A percentile compares a stretch with the other conserved stretches of the same genome.
These are phyloP conservation scores for Calliphora vomitoria DNA, from an alignment of 2,888 invertebrate genomes.

Conservation along the genomic window DNA sequence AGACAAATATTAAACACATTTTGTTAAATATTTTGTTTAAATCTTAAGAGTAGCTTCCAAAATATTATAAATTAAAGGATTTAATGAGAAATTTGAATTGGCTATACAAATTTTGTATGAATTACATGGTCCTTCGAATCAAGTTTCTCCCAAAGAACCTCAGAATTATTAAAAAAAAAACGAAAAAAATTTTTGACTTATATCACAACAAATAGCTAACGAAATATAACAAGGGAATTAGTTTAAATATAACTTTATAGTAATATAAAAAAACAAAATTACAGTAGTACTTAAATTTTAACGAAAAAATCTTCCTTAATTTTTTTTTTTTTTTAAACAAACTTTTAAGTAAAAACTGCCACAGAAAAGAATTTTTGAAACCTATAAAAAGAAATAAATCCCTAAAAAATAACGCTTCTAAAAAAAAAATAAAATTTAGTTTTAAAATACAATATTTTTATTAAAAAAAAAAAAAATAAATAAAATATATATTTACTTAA, in stretches of 20 bases:
- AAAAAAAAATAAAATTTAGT: neutral
- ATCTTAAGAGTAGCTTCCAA: too few species aligned
- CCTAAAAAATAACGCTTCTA: conserved; percentile 6
- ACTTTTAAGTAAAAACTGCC: conserved; percentile 60
- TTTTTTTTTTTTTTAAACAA: conserved; percentile 23
- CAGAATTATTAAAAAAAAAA: too few species aligned
- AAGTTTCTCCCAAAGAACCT: too few species aligned
- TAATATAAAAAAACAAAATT: neutral
- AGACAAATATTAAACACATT: too few species aligned
- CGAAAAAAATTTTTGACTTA: too few species aligned
- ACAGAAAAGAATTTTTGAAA: conserved; percentile 20
- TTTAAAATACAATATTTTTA: neutral
- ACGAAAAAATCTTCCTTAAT: conserved; percentile 54
- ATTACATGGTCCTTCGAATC: too few species aligned
- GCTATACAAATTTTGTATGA: too few species aligned
- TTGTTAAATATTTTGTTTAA: too few species aligned
- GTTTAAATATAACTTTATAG: neutral
- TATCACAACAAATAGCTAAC: neutral
- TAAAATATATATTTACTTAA: neutral
- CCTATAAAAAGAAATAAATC: neutral
- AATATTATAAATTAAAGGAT: too few species aligned
- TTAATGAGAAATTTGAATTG: too few species aligned
- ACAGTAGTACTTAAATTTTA: conserved; percentile 50
- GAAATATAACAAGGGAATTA: conserved; percentile 1
- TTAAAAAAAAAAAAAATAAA: too few species aligned